Evolutionary conservation across 2,888 invertebrate genomes (phyloP), one percentile per base, ranked within the genome.

Genomic region (Plemyria rubiginata): DNA sequence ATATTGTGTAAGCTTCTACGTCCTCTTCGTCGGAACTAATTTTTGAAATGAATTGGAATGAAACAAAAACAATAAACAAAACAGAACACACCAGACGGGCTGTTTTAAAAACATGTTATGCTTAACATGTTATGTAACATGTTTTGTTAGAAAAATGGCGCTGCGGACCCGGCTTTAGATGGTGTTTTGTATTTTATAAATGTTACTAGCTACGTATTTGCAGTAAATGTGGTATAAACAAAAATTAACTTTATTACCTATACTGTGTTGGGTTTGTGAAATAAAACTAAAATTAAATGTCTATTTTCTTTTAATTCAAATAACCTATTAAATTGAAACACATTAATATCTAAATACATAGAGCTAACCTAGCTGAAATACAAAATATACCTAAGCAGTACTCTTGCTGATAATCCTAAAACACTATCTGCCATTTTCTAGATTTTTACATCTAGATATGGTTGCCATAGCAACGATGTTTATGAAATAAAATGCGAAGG

Each of bases 251-350:
- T 13, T 62, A 60, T 62, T 62, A n/a, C n/a, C n/a, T 64, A 72
- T 67, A 67, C 69, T 72, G 70, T 76, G 71, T 78, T 75, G 72
- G 70, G 74, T 76, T 79, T 75, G 68, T 73, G 65, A 79, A 83
- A 81, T 80, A 79, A 83, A 83, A 82, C 75, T 68, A 73, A 71
- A 78, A 79, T 77, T 74, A 40, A 62, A 76, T 73, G 71, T 72
- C 70, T 71, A 60, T 68, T 66, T 72, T 70, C 61, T 73, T 75
- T 76, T 75, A 72, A 77, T 79, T 76, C 70, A 74, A 71, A 71
- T 63, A 48, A 59, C 65, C 70, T 65, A 65, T 29, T 55, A 58
- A 54, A 45, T 56, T 54, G 29, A 60, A 60, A 55, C 50, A 55
- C 50, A 61, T 48, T 49, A 36, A 49, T 54, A 38, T 60, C 46